A percentile compares a stretch with the other conserved stretches of the same genome.
These are phyloP conservation scores for Enteromius thamalakanensis DNA, from an alignment of 2,797 vertebrate genomes.

Conservation along the genomic window DNA sequence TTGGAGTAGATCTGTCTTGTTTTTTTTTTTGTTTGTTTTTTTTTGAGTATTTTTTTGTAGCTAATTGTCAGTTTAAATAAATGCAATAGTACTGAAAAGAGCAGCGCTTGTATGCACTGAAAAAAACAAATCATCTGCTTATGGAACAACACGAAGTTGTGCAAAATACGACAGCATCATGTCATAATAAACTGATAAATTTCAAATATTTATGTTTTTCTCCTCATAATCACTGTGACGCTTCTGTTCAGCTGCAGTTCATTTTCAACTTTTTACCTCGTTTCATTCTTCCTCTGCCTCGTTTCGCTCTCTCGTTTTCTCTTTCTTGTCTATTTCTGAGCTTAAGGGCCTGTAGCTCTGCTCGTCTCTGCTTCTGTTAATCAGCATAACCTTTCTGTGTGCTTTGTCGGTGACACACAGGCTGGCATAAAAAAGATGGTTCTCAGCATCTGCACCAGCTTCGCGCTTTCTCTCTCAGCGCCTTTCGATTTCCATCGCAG, in stretches of 20 bases:
- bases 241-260: neutral
- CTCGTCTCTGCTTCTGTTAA: slow-evolving; percentile 64
- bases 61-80: neutral
- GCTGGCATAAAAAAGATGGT: slow-evolving; percentile 65
- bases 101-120: neutral
- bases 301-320: slow-evolving; percentile 29
- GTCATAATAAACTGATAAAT: neutral
- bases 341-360: slow-evolving; percentile 32
- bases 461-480: slow-evolving; percentile 48
- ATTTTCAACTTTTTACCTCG: slow-evolving; percentile 12
- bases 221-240: neutral
- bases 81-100: neutral
- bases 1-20: neutral
- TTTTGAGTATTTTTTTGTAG: neutral
- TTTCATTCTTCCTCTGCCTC: slow-evolving; percentile 7
- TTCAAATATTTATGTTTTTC: slow-evolving; percentile 10
- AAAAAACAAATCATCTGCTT: neutral
- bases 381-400: slow-evolving; percentile 71
- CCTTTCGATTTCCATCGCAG: slow-evolving; percentile 39
- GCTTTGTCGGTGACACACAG: slow-evolving; percentile 51
- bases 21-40: neutral
- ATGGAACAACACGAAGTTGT: neutral
- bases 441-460: slow-evolving; percentile 62
- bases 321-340: slow-evolving; percentile 67
- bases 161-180: neutral